Conservation (phyloP, 2,113 vertebrate genomes). For the Apistogramma diplotaenia region DNA sequence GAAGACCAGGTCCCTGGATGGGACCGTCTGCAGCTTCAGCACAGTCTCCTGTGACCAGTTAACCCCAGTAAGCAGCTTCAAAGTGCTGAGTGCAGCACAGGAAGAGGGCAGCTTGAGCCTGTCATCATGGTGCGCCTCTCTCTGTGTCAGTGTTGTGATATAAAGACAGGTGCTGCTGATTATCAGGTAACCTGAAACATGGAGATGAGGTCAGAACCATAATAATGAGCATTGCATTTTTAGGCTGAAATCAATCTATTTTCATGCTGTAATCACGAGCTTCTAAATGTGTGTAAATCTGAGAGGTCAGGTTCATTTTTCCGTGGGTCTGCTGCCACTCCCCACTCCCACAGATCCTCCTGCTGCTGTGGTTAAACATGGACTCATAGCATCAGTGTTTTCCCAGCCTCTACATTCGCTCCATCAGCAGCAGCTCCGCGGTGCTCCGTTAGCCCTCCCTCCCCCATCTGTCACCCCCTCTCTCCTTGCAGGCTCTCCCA, state of each 20-base stretch:
- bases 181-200: too few relatives aligned
- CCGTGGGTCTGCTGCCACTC: background rate
- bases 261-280: background rate
- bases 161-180: too few relatives aligned
- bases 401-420: background rate
- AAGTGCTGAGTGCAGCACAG: too few relatives aligned
- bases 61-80: too few relatives aligned
- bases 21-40: background rate
- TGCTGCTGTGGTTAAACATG: background rate
- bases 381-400: background rate
- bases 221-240: too few relatives aligned
- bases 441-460: constrained; percentile 2
- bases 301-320: background rate
- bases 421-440: background rate
- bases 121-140: too few relatives aligned
- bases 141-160: too few relatives aligned
- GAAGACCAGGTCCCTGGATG: background rate
- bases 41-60: too few relatives aligned
- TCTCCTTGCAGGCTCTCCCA: constrained; percentile 52
- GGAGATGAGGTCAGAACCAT: too few relatives aligned
- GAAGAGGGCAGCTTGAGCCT: too few relatives aligned
- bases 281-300: background rate
- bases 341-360: too few relatives aligned
- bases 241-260: background rate
- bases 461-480: constrained; percentile 61